These are phyloP conservation scores for Rotaria macrura DNA, from an alignment of 2,888 invertebrate species.

Conservation along the genomic window DNA sequence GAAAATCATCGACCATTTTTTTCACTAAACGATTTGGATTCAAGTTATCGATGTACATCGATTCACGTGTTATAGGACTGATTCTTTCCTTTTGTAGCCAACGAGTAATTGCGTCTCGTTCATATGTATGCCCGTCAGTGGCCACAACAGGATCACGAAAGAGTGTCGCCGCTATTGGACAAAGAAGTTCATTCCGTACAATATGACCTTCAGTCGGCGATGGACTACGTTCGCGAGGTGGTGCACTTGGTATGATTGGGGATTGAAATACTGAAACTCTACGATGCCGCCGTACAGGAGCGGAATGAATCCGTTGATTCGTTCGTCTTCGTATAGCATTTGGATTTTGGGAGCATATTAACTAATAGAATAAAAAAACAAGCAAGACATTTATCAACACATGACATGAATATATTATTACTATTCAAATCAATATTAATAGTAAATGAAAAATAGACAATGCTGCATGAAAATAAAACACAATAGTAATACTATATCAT, in stretches of 20 bases:
- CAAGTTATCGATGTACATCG: not conserved
- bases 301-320: not conserved
- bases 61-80: not conserved
- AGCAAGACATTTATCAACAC: no score
- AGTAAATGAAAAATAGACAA: no score
- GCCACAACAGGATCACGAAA: not conserved
- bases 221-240: not conserved
- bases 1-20: not conserved
- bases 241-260: not conserved
- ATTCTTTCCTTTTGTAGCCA: not conserved
- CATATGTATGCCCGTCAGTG: not conserved
- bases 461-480: no score
- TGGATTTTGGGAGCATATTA: not conserved
- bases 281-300: not conserved
- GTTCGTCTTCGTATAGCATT: not conserved
- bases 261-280: not conserved
- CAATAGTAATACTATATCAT: no score
- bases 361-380: no score
- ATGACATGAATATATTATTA: no score
- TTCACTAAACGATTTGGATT: not conserved
- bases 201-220: not conserved
- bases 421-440: no score
- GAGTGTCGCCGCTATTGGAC: not conserved
- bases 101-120: not conserved
- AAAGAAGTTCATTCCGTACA: not conserved